Conservation (phyloP, 2,888 invertebrate species). For the Gastracanthus pulcherrimus region DNA sequence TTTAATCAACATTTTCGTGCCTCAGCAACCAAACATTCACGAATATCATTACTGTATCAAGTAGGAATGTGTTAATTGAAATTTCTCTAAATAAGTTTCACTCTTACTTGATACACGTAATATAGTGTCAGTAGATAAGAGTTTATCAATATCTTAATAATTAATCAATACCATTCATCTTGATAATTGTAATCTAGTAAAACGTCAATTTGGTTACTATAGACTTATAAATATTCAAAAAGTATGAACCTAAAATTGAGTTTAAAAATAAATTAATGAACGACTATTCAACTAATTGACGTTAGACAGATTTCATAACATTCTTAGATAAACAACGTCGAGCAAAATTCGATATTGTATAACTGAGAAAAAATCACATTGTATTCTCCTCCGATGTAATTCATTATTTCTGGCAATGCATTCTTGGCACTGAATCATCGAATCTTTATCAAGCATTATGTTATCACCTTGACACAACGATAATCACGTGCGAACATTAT, state of each 20-base stretch:
- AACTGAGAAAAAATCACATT: conserved; percentile 1
- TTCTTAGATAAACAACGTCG: conserved; percentile 2
- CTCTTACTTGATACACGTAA: not conserved
- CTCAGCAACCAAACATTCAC: conserved; percentile 59
- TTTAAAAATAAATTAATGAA: not conserved
- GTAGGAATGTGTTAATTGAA: conserved; percentile 12
- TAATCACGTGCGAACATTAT: conserved; percentile 5
- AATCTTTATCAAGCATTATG: conserved; percentile 39
- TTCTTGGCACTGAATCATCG: conserved; percentile 66
- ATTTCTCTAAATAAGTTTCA: not conserved
- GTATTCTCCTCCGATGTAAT: conserved; percentile 9
- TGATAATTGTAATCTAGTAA: not conserved
- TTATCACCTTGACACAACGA: conserved; percentile 43
- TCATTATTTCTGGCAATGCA: conserved; percentile 61
- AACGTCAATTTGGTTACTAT: not conserved
- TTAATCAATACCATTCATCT: not conserved
- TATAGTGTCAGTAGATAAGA: not conserved
- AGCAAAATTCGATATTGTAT: conserved; percentile 12
- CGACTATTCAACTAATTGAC: not conserved
- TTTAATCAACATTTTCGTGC: conserved; percentile 55
- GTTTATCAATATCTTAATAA: not conserved
- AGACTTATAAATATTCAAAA: not conserved
- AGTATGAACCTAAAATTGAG: no score
- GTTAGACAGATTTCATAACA: not conserved
- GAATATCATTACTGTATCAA: conserved; percentile 5